These are phyloP conservation scores for Eleutherodactylus coqui DNA, from an alignment of 2,797 vertebrate species.

Conservation along the genomic window DNA sequence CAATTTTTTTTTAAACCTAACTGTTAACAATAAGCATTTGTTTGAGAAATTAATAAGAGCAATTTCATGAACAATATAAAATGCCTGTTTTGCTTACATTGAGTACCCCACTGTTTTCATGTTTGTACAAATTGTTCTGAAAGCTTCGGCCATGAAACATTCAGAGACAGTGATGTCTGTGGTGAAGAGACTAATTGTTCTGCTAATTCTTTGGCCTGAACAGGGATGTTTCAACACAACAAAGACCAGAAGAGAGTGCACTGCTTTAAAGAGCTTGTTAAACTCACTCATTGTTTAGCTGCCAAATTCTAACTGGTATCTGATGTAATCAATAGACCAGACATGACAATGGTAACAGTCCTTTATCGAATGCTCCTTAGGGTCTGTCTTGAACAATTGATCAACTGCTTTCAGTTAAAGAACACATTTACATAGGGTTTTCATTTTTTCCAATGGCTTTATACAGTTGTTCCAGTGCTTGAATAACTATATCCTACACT, in stretches of 20 bases:
- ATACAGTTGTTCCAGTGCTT: not conserved
- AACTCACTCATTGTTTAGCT: slow-evolving; percentile 59
- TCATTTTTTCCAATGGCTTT: slow-evolving; percentile 48
- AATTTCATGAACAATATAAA: slow-evolving; percentile 36
- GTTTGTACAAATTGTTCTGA: slow-evolving; percentile 57
- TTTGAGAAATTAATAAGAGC: not conserved
- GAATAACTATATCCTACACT: not conserved
- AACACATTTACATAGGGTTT: slow-evolving; percentile 66
- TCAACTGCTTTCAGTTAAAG: slow-evolving; percentile 63
- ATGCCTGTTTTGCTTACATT: slow-evolving; percentile 39
- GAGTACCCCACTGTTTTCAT: slow-evolving; percentile 46
- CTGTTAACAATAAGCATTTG: not conserved
- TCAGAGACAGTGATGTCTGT: slow-evolving; percentile 61
- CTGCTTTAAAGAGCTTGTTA: slow-evolving; percentile 54
- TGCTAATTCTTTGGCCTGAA: slow-evolving; percentile 61
- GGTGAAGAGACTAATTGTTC: slow-evolving; percentile 63
- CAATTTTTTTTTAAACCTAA: not conserved
- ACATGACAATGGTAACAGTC: slow-evolving; percentile 57
- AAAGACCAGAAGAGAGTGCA: slow-evolving; percentile 57
- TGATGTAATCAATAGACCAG: slow-evolving; percentile 61
- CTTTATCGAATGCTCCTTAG: slow-evolving; percentile 52
- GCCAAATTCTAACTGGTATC: slow-evolving; percentile 62
- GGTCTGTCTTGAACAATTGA: slow-evolving; percentile 60
- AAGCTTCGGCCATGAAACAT: slow-evolving; percentile 52
- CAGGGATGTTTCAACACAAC: slow-evolving; percentile 55